Evolutionary conservation across 2,113 vertebrate species (phyloP).

Genomic region (Macquaria ambigua): DNA sequence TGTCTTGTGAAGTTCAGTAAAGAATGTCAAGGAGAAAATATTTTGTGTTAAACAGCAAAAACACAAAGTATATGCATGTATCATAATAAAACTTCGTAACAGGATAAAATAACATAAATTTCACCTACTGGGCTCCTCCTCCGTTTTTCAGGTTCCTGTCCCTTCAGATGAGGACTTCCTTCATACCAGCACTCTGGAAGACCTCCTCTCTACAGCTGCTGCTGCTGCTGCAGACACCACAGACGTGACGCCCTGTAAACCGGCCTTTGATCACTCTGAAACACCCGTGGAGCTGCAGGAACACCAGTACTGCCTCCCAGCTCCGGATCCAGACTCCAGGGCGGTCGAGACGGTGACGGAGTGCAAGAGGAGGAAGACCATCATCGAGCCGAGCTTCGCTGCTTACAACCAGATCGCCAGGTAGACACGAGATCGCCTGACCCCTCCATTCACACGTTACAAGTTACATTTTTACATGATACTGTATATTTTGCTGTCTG

Average conservation of each 20-base stretch:
- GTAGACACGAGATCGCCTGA: constrained; percentile 7
- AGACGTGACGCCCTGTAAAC: background rate
- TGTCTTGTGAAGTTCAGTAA: background rate
- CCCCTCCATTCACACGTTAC: fast-evolving
- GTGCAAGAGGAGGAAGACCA: constrained; percentile 15
- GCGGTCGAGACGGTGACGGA: background rate
- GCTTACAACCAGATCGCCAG: constrained; percentile 73
- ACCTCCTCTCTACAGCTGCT: constrained; percentile 26
- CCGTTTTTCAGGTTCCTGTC: constrained; percentile 26
- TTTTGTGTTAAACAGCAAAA: background rate
- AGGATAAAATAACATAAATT: no score
- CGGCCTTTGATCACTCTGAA: background rate
- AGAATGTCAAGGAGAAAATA: no score
- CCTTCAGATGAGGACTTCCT: constrained; percentile 53
- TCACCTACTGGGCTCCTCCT: background rate
- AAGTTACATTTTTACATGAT: no score
- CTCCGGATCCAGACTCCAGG: constrained; percentile 17
- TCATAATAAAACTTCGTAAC: background rate
- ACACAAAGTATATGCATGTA: background rate
- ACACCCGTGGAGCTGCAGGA: constrained; percentile 36
- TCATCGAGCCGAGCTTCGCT: constrained; percentile 56
- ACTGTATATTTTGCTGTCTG: background rate
- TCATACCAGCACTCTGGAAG: constrained; percentile 32
- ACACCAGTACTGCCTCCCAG: constrained; percentile 68
- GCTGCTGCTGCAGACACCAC: background rate